A percentile compares a stretch with the other conserved stretches of the same genome.
phyloP scores from a whole-genome alignment of 2,113 vertebrate species.

The Hystrix brachyura region DNA sequence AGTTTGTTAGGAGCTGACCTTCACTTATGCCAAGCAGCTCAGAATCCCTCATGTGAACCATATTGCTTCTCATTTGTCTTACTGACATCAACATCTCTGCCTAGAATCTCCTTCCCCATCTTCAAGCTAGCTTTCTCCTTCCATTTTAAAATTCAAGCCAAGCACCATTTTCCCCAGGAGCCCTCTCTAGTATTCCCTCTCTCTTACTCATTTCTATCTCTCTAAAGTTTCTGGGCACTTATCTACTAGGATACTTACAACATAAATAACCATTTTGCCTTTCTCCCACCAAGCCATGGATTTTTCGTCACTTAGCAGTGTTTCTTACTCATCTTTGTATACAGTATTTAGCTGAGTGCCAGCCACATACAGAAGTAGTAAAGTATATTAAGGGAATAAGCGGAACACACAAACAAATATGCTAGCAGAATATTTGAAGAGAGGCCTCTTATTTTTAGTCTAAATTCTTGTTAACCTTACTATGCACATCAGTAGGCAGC shows the following conservation, averaged over 20 bases:
- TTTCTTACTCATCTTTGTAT: neutral
- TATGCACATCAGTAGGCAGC: neutral
- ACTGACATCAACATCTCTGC: neutral
- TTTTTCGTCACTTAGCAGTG: neutral
- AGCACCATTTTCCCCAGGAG: neutral
- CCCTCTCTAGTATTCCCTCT: neutral
- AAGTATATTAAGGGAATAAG: neutral
- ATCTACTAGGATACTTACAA: neutral
- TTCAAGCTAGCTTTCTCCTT: neutral
- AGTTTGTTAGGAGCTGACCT: too few species aligned
- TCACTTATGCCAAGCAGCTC: neutral
- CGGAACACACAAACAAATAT: neutral
- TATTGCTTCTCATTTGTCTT: neutral
- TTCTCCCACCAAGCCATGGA: neutral
- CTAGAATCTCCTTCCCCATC: neutral
- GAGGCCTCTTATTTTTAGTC: conserved; percentile 2
- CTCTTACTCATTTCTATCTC: neutral
- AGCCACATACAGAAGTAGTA: neutral
- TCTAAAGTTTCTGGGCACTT: neutral
- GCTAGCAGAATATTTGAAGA: neutral
- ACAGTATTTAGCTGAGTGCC: neutral
- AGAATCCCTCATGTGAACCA: neutral
- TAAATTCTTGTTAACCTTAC: conserved; percentile 16
- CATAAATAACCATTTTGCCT: neutral
- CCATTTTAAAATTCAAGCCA: neutral